Conservation (phyloP, 92 coral and sea anemone species). For the Palythoa heliodiscus region DNA sequence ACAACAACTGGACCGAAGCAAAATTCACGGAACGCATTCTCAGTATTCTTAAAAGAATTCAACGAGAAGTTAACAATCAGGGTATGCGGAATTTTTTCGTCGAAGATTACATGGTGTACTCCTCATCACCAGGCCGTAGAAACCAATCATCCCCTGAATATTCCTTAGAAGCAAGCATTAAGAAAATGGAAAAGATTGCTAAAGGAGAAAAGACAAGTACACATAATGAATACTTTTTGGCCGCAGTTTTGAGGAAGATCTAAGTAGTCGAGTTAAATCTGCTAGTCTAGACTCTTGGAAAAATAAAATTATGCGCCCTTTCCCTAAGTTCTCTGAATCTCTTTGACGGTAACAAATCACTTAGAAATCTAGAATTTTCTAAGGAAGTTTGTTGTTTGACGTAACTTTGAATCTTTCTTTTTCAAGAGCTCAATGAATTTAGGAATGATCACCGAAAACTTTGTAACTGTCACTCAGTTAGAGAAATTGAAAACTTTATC, state of each 20-base stretch:
- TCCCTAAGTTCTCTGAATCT: too few relatives aligned
- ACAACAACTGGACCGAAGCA: slow-evolving; percentile 12
- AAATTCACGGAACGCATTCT: slow-evolving; percentile 30
- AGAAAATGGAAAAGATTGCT: slow-evolving; percentile 8
- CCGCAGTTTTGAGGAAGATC: background rate
- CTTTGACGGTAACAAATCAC: too few relatives aligned
- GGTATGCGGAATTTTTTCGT: slow-evolving; percentile 25
- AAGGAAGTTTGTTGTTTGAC: too few relatives aligned
- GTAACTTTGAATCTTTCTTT: too few relatives aligned
- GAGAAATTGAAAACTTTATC: too few relatives aligned
- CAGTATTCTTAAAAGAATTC: slow-evolving; percentile 23
- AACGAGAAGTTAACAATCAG: background rate
- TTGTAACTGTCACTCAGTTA: too few relatives aligned
- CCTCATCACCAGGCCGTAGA: background rate
- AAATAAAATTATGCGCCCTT: too few relatives aligned
- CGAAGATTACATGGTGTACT: background rate
- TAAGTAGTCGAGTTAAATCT: background rate
- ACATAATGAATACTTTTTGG: background rate
- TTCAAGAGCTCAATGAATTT: too few relatives aligned
- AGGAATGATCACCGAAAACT: too few relatives aligned
- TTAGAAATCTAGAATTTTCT: too few relatives aligned
- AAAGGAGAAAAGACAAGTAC: background rate
- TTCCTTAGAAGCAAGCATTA: background rate
- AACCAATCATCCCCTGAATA: too few relatives aligned
- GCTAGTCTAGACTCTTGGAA: too few relatives aligned